A percentile compares a stretch with the other conserved stretches of the same genome.
Evolutionary conservation across 1,140 invertebrate genomes (phyloP).

Genomic region (Gonatopus flavifemur): DNA sequence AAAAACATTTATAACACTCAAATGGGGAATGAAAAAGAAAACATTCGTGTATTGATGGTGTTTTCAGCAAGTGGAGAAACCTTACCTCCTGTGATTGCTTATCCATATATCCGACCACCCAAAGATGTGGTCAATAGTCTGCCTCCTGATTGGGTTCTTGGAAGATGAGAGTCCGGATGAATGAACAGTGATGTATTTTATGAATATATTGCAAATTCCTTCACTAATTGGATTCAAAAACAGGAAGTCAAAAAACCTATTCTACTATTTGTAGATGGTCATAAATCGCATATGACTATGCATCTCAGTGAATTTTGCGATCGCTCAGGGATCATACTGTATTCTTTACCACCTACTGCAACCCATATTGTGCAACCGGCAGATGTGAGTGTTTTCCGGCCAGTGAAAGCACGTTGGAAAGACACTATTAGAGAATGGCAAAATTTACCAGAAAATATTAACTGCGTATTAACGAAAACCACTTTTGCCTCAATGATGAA

Average conservation of each 20-base stretch:
- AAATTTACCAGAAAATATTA: slow-evolving; percentile 15
- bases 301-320: slow-evolving; percentile 33
- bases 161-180: slow-evolving; percentile 33
- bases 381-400: slow-evolving; percentile 43
- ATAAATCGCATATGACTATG: slow-evolving; percentile 32
- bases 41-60: slow-evolving; percentile 38
- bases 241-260: slow-evolving; percentile 33
- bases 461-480: slow-evolving; percentile 22
- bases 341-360: slow-evolving; percentile 42
- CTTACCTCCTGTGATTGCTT: slow-evolving; percentile 36
- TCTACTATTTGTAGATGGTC: slow-evolving; percentile 37
- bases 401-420: slow-evolving; percentile 40
- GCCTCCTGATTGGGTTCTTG: slow-evolving; percentile 31
- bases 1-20: slow-evolving; percentile 41
- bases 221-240: slow-evolving; percentile 31
- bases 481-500: slow-evolving; percentile 37
- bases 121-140: slow-evolving; percentile 2
- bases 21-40: slow-evolving; percentile 40
- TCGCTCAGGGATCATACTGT: slow-evolving; percentile 36
- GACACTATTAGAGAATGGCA: slow-evolving; percentile 22
- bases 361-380: slow-evolving; percentile 48
- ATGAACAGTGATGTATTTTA: slow-evolving; percentile 38
- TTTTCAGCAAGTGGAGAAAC: slow-evolving; percentile 32
- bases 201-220: slow-evolving; percentile 41
- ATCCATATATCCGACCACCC: slow-evolving; percentile 22